Percentiles rank a stretch among this genome's conserved stretches.
Evolutionary conservation across 2,113 vertebrate genomes (phyloP).

Genomic region (Ophiodon elongatus): DNA sequence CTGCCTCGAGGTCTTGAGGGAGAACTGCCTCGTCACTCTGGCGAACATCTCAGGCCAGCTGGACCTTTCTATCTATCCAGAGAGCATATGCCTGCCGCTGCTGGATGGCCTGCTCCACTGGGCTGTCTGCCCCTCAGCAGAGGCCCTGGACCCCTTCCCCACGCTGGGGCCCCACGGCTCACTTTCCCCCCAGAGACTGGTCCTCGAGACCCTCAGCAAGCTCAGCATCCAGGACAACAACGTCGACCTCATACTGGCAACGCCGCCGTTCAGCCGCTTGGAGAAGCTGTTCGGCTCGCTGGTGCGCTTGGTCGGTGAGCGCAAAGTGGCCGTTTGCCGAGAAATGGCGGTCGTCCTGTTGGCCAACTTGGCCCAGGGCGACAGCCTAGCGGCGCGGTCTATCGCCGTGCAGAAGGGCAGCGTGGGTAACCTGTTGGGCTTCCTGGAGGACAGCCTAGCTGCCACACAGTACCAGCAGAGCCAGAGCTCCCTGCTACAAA

Average conservation of each 20-base stretch:
- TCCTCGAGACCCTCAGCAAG: slow-evolving; percentile 99
- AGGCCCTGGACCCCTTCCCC: slow-evolving; percentile 97
- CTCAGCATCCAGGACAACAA: slow-evolving; percentile 99
- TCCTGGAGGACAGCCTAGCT: slow-evolving; percentile 97
- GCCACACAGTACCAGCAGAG: slow-evolving; percentile 98
- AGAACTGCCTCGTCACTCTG: slow-evolving; percentile 97
- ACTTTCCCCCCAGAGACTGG: slow-evolving; percentile 98
- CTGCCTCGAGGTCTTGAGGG: slow-evolving; percentile 96
- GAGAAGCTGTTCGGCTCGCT: slow-evolving; percentile 97
- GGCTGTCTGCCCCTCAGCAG: slow-evolving; percentile 98
- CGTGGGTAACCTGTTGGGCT: slow-evolving; percentile 97
- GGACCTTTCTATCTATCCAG: slow-evolving; percentile 96
- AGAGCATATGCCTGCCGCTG: slow-evolving; percentile 98
- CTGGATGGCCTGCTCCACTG: slow-evolving; percentile 98
- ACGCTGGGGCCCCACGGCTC: slow-evolving; percentile 93
- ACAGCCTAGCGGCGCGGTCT: slow-evolving; percentile 93
- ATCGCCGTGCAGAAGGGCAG: slow-evolving; percentile 98
- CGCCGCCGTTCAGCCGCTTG: slow-evolving; percentile 95
- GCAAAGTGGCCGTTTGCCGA: slow-evolving; percentile 97
- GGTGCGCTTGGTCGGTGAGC: slow-evolving; percentile 96
- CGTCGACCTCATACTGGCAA: slow-evolving; percentile 98
- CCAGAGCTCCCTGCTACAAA: slow-evolving; percentile 92
- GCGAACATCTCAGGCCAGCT: slow-evolving; percentile 98
- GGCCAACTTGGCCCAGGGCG: slow-evolving; percentile 97
- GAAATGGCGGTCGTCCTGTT: slow-evolving; percentile 99